Evolutionary conservation across 2,113 vertebrate species (phyloP).

Genomic region (Eptatretus burgeri): DNA sequence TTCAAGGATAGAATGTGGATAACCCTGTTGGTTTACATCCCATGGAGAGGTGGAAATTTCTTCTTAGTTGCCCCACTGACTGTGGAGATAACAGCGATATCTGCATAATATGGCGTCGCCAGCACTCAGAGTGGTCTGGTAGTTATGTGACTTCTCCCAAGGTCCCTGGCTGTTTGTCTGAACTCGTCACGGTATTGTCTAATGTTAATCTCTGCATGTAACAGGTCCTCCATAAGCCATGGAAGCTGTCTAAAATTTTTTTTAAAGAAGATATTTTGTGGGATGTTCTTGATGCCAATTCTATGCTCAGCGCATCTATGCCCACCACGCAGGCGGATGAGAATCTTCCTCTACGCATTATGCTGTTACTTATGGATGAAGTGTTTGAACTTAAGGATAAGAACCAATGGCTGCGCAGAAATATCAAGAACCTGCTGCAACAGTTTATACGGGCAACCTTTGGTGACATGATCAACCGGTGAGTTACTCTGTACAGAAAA

Average conservation of each 20-base stretch:
- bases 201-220: too few species aligned
- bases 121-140: too few species aligned
- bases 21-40: too few species aligned
- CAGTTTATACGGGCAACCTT: constrained; percentile 90
- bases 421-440: constrained; percentile 90
- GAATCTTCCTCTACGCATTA: constrained; percentile 75
- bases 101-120: too few species aligned
- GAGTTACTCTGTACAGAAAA: constrained; percentile 1
- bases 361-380: constrained; percentile 95
- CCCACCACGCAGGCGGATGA: constrained; percentile 46
- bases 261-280: not conserved
- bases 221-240: not conserved
- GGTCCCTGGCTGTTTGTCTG: too few species aligned
- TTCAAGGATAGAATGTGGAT: too few species aligned
- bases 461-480: constrained; percentile 94
- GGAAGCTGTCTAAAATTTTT: not conserved
- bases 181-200: too few species aligned
- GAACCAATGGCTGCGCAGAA: constrained; percentile 90
- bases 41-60: too few species aligned
- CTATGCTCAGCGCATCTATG: not conserved
- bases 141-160: not conserved
- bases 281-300: not conserved
- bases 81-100: too few species aligned
- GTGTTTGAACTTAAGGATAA: constrained; percentile 94
- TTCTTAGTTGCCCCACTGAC: too few species aligned